These are phyloP conservation scores for Brachyopa scutellaris DNA, from an alignment of 2,888 invertebrate species.

Conservation along the genomic window DNA sequence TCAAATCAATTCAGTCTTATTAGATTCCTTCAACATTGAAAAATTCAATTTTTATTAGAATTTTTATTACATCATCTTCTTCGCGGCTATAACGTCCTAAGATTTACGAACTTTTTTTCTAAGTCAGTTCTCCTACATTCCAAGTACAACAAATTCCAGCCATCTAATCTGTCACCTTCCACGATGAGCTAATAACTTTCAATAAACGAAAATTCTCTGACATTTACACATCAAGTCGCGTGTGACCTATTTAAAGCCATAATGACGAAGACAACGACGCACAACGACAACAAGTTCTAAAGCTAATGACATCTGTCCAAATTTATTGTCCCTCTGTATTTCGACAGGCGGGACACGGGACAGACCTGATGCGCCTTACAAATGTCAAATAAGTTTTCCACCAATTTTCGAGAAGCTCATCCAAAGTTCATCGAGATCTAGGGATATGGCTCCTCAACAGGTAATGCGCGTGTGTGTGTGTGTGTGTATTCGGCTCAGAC, in stretches of 20 bases:
- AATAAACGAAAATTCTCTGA: neutral
- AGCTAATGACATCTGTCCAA: slow-evolving; percentile 71
- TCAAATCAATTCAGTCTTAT: no score
- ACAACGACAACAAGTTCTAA: slow-evolving; percentile 52
- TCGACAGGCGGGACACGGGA: slow-evolving; percentile 26
- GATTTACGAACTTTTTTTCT: no score
- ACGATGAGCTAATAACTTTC: slow-evolving; percentile 38
- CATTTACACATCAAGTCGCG: slow-evolving; percentile 27
- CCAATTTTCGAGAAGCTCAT: neutral
- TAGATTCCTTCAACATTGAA: no score
- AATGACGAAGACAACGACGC: slow-evolving; percentile 36
- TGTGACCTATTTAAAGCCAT: slow-evolving; percentile 56
- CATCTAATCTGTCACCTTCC: slow-evolving; percentile 36
- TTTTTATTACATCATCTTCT: no score
- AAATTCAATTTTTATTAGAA: no score
- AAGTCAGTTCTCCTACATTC: no score
- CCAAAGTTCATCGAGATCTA: slow-evolving; percentile 45
- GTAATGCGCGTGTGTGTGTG: slow-evolving; percentile 35
- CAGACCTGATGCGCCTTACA: slow-evolving; percentile 44
- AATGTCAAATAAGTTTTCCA: slow-evolving; percentile 50
- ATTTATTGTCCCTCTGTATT: slow-evolving; percentile 55
- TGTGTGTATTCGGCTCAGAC: neutral
- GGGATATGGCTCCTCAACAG: slow-evolving; percentile 50
- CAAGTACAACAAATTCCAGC: neutral
- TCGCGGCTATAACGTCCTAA: no score